These are phyloP conservation scores for Danio tinwini DNA, from an alignment of 2,797 vertebrate genomes.

Conservation along the genomic window DNA sequence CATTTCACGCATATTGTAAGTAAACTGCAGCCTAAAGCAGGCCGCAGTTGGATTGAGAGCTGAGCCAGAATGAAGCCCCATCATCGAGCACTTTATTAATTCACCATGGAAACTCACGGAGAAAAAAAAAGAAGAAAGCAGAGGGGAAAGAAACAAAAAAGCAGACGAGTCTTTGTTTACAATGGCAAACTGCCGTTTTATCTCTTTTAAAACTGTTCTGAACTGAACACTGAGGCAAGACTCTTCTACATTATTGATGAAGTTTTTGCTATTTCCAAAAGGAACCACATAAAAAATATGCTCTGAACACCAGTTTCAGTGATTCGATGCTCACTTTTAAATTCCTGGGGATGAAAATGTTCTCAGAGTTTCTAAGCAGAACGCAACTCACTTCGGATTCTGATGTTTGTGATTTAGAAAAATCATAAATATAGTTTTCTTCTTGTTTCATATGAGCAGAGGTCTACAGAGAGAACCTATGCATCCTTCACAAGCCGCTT, in stretches of 20 bases:
- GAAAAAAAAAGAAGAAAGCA: conserved; percentile 20
- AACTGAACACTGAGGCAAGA: conserved; percentile 29
- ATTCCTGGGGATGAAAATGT: conserved; percentile 17
- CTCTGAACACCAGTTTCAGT: conserved; percentile 28
- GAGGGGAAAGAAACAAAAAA: not conserved
- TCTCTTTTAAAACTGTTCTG: conserved; percentile 33
- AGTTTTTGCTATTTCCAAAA: conserved; percentile 36
- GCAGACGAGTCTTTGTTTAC: conserved; percentile 30
- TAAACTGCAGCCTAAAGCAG: conserved; percentile 29
- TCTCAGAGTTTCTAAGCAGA: conserved; percentile 28
- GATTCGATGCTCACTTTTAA: conserved; percentile 1
- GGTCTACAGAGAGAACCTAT: conserved; percentile 16
- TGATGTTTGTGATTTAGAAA: conserved; percentile 16
- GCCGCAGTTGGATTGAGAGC: not conserved
- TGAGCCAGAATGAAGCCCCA: conserved; percentile 18
- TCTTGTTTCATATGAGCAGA: not conserved
- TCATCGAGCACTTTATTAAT: conserved; percentile 27
- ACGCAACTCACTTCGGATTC: not conserved
- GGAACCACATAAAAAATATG: conserved; percentile 36
- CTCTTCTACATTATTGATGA: conserved; percentile 54
- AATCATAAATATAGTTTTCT: conserved; percentile 19
- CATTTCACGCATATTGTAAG: conserved; percentile 33
- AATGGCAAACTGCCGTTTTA: conserved; percentile 44
- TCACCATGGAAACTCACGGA: conserved; percentile 28
- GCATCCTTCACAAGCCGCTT: not conserved